A percentile compares a stretch with the other conserved stretches of the same genome.
Evolutionary conservation across 1,140 invertebrate genomes (phyloP).

Genomic region (Drosophila tristis): DNA sequence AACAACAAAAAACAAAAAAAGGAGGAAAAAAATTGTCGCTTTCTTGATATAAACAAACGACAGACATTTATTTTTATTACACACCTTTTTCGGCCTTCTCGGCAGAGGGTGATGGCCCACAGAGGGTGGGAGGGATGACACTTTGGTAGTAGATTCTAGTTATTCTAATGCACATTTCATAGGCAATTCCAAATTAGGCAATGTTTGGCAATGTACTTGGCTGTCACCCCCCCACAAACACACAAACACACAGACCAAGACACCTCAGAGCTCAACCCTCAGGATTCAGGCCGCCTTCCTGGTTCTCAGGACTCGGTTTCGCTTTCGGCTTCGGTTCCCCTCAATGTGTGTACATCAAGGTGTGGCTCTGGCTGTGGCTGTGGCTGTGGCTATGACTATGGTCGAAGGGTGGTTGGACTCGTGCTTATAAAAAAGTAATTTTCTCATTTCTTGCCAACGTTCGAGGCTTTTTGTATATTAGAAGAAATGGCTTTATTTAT

Average conservation of each 20-base stretch:
- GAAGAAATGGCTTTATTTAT: slow-evolving; percentile 84
- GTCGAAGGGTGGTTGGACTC: slow-evolving; percentile 34
- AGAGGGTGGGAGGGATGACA: slow-evolving; percentile 1
- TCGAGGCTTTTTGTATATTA: slow-evolving; percentile 83
- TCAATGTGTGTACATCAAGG: slow-evolving; percentile 40
- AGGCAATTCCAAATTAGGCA: slow-evolving; percentile 84
- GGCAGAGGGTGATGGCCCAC: not conserved
- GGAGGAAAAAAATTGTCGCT: slow-evolving; percentile 59
- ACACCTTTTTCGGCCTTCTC: slow-evolving; percentile 70
- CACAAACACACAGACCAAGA: too few relatives aligned
- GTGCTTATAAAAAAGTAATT: slow-evolving; percentile 83
- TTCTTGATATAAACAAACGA: slow-evolving; percentile 84
- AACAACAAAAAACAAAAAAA: not conserved
- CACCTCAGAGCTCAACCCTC: not conserved
- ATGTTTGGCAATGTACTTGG: slow-evolving; percentile 75
- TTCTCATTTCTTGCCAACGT: slow-evolving; percentile 74
- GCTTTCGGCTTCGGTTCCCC: too few relatives aligned
- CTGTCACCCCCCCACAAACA: not conserved
- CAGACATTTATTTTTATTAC: slow-evolving; percentile 84
- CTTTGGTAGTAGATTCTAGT: slow-evolving; percentile 78
- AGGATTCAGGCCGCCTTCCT: too few relatives aligned
- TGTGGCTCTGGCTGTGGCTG: slow-evolving; percentile 15
- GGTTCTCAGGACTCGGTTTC: too few relatives aligned
- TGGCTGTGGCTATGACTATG: not conserved
- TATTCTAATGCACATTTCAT: slow-evolving; percentile 84